Evolutionary conservation across 1,140 invertebrate genomes (phyloP).

Genomic region (Drosophila orena): DNA sequence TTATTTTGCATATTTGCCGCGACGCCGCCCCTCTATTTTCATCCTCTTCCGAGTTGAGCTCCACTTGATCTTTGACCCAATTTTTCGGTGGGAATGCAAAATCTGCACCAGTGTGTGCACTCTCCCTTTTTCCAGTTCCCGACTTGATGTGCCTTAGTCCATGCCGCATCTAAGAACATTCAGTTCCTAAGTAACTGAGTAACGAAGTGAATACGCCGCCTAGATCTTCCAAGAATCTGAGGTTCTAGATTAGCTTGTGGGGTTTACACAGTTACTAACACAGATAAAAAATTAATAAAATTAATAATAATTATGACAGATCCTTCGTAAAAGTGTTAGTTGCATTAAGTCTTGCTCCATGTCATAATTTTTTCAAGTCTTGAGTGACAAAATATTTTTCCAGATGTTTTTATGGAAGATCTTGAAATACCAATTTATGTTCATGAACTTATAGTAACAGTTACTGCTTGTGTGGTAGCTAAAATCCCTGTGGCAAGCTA

Average conservation of each 20-base stretch:
- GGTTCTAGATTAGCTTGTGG: no score
- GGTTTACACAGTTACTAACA: no score
- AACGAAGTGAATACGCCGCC: no score
- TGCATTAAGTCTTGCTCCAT: no score
- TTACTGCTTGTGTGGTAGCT: neutral
- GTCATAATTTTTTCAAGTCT: neutral
- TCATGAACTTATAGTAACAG: no score
- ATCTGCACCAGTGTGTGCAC: conserved; percentile 16
- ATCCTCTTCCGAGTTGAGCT: conserved; percentile 46
- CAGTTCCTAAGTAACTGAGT: neutral
- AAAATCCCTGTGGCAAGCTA: neutral
- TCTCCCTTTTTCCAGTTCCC: conserved; percentile 32
- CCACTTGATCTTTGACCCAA: conserved; percentile 84
- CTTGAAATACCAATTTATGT: neutral
- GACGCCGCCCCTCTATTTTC: neutral
- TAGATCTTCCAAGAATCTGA: neutral
- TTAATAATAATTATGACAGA: no score
- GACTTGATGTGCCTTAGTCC: conserved; percentile 73
- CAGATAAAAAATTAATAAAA: no score
- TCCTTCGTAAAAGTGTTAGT: no score
- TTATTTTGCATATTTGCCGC: conserved; percentile 69
- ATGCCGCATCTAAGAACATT: conserved; percentile 14
- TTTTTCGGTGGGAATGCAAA: conserved; percentile 78
- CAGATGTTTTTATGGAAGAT: no score
- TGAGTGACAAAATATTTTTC: no score